Evolutionary conservation across 2,888 invertebrate genomes (phyloP).

Genomic region (Heliconius ismenius): DNA sequence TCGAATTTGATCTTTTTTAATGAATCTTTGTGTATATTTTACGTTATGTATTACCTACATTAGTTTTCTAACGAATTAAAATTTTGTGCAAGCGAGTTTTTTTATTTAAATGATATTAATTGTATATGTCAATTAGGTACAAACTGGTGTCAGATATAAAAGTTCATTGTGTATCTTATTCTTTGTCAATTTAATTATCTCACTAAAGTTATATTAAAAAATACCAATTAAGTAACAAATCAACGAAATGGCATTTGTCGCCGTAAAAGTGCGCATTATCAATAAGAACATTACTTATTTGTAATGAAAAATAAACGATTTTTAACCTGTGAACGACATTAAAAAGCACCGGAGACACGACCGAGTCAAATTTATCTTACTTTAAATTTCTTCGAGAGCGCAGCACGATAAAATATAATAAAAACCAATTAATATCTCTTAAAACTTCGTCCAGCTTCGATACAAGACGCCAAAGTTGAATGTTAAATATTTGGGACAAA

Average conservation of each 20-base stretch:
- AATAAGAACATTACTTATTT: conserved; percentile 8
- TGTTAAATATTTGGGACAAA: conserved; percentile 13
- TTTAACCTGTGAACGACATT: conserved; percentile 10
- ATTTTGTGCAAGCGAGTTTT: background rate
- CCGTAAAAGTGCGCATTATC: conserved; percentile 1
- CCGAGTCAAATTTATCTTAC: conserved; percentile 35
- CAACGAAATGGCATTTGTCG: background rate
- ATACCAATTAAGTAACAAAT: conserved; percentile 1
- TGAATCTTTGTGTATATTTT: background rate
- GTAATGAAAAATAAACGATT: conserved; percentile 10
- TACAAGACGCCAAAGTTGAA: background rate
- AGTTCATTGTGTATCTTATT: background rate
- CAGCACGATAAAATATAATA: conserved; percentile 23
- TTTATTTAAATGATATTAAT: background rate
- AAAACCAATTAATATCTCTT: conserved; percentile 12
- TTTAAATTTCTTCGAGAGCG: conserved; percentile 34
- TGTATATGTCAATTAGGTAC: background rate
- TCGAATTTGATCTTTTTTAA: background rate
- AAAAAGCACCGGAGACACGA: conserved; percentile 13
- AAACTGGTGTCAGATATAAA: background rate
- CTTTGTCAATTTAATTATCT: background rate
- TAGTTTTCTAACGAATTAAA: background rate
- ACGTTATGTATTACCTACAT: background rate
- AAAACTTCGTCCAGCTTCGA: background rate
- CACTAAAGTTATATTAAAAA: background rate